These are phyloP conservation scores for Oscheius onirici DNA, from an alignment of 2,888 invertebrate species.

Conservation along the genomic window DNA sequence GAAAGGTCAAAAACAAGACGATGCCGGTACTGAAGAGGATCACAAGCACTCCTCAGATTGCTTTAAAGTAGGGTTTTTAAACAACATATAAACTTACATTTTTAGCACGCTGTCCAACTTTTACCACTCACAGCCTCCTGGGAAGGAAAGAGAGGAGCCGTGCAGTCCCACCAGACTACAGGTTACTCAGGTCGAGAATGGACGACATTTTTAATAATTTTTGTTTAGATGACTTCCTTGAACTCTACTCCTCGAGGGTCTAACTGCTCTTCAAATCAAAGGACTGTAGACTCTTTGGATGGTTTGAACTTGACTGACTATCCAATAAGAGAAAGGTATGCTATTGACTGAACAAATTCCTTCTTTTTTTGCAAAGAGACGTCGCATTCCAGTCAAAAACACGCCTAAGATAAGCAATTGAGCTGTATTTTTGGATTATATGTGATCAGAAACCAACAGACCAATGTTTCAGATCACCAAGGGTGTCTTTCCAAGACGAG, in stretches of 20 bases:
- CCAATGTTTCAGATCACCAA: slow-evolving; percentile 43
- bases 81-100: no score
- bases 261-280: slow-evolving; percentile 35
- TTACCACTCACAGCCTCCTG: slow-evolving; percentile 56
- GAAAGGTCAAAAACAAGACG: slow-evolving; percentile 53
- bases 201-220: background rate
- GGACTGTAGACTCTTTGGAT: slow-evolving; percentile 39
- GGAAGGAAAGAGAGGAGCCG: slow-evolving; percentile 19
- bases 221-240: slow-evolving; percentile 53
- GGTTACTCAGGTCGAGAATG: slow-evolving; percentile 32
- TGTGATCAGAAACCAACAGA: background rate
- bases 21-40: slow-evolving; percentile 53
- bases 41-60: slow-evolving; percentile 37
- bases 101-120: slow-evolving; percentile 49
- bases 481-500: slow-evolving; percentile 55
- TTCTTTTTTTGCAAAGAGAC: background rate
- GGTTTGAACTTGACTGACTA: slow-evolving; percentile 4
- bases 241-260: slow-evolving; percentile 57
- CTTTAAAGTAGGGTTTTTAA: slow-evolving; percentile 16
- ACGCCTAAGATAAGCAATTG: background rate
- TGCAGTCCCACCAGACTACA: slow-evolving; percentile 26
- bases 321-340: background rate
- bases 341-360: background rate
- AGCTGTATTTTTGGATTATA: background rate
- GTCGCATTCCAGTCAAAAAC: background rate